Evolutionary conservation across 2,797 vertebrate genomes (phyloP).

Genomic region (Phrynocephalus vlangalii): DNA sequence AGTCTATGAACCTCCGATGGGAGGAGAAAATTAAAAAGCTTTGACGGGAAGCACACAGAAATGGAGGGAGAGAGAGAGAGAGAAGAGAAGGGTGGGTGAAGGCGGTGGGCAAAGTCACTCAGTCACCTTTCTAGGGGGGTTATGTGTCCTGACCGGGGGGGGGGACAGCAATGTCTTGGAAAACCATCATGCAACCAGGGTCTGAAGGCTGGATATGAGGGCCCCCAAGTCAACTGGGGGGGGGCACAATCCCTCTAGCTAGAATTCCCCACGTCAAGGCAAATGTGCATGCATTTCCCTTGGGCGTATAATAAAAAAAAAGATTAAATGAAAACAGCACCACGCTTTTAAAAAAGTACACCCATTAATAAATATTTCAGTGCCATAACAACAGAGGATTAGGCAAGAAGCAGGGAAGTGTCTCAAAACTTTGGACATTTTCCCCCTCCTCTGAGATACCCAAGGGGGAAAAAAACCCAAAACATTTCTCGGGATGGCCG

Average conservation of each 20-base stretch:
- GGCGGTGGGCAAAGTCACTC: constrained; percentile 52
- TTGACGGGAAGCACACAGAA: constrained; percentile 12
- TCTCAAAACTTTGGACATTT: constrained; percentile 54
- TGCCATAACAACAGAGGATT: constrained; percentile 68
- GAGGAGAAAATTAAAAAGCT: background rate
- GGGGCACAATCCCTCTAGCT: constrained; percentile 73
- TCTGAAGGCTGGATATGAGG: constrained; percentile 50
- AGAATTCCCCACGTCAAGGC: constrained; percentile 77
- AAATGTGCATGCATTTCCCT: background rate
- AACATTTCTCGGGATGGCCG: background rate
- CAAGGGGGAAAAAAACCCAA: background rate
- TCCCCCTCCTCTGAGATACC: background rate
- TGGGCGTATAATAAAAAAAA: constrained; percentile 76
- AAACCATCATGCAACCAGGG: constrained; percentile 31
- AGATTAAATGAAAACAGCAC: constrained; percentile 20
- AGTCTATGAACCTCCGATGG: background rate
- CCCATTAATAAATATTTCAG: constrained; percentile 45
- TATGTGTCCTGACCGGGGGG: constrained; percentile 43
- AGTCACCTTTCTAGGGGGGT: constrained; percentile 52
- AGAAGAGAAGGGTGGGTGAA: background rate
- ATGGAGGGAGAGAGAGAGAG: background rate
- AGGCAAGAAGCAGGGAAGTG: constrained; percentile 69
- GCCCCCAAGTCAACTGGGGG: constrained; percentile 52
- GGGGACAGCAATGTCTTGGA: constrained; percentile 30
- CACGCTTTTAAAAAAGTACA: background rate